These are phyloP conservation scores for Xerus rutilus DNA, from an alignment of 2,797 vertebrate genomes.

Conservation along the genomic window DNA sequence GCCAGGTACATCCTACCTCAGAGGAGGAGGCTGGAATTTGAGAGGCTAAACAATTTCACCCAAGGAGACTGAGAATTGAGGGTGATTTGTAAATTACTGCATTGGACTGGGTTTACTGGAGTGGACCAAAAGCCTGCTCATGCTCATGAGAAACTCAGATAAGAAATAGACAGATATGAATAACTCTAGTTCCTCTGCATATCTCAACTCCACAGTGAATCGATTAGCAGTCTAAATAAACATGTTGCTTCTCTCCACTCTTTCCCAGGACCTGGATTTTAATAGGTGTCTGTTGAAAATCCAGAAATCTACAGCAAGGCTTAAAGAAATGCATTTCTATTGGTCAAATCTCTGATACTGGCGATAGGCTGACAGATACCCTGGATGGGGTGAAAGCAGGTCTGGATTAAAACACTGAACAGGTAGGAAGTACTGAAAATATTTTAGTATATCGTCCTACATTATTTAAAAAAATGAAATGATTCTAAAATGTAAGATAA, in stretches of 20 bases:
- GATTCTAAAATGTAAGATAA: neutral
- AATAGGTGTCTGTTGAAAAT: conserved; percentile 13
- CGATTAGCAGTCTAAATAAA: neutral
- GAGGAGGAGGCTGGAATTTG: neutral
- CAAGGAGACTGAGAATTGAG: neutral
- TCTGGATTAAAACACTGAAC: neutral
- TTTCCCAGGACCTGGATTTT: neutral
- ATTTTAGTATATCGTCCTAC: neutral
- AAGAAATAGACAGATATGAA: neutral
- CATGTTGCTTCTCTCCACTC: neutral
- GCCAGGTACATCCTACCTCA: neutral
- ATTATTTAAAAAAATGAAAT: neutral
- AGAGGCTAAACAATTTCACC: neutral
- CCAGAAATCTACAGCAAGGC: neutral
- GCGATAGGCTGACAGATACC: neutral
- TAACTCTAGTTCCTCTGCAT: neutral
- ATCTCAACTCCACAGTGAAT: neutral
- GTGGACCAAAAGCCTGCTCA: neutral
- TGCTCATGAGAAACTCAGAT: neutral
- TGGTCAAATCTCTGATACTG: neutral
- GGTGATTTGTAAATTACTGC: neutral
- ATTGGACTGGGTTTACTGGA: neutral
- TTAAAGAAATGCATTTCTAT: conserved; percentile 43
- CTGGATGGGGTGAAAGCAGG: neutral
- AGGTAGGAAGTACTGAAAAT: neutral